These are phyloP conservation scores for Agrotis puta DNA, from an alignment of 2,888 invertebrate genomes.

Conservation along the genomic window DNA sequence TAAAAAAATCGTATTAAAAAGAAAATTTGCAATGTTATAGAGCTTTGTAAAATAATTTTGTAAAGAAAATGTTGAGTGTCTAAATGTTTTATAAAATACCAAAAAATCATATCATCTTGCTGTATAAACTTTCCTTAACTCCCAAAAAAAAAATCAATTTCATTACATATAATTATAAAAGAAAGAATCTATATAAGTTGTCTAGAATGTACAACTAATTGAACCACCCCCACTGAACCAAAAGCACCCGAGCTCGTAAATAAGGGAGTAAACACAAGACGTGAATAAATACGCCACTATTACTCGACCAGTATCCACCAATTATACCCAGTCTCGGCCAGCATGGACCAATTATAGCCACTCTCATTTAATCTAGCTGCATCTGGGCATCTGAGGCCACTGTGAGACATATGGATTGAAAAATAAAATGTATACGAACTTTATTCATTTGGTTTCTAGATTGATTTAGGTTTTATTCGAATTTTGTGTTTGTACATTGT, in stretches of 20 bases:
- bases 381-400: conserved; percentile 78
- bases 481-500: background rate
- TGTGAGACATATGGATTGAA: conserved; percentile 54
- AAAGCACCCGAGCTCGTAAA: conserved; percentile 49
- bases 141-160: background rate
- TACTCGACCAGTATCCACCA: conserved; percentile 75
- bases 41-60: too few relatives aligned
- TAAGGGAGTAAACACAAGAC: conserved; percentile 68
- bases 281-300: conserved; percentile 76
- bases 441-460: conserved; percentile 39
- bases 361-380: conserved; percentile 77
- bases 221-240: conserved; percentile 22
- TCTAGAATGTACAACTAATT: conserved; percentile 3
- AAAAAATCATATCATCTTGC: too few relatives aligned
- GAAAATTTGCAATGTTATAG: too few relatives aligned
- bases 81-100: too few relatives aligned
- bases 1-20: too few relatives aligned
- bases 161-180: background rate
- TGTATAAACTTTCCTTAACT: background rate
- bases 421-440: conserved; percentile 48
- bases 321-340: conserved; percentile 75
- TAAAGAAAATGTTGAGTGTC: too few relatives aligned
- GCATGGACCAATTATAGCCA: conserved; percentile 76
- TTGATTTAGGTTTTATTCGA: conserved; percentile 24
- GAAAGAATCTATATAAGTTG: background rate